Conservation (phyloP, 2,888 invertebrate genomes). For the Pelosia muscerda region DNA sequence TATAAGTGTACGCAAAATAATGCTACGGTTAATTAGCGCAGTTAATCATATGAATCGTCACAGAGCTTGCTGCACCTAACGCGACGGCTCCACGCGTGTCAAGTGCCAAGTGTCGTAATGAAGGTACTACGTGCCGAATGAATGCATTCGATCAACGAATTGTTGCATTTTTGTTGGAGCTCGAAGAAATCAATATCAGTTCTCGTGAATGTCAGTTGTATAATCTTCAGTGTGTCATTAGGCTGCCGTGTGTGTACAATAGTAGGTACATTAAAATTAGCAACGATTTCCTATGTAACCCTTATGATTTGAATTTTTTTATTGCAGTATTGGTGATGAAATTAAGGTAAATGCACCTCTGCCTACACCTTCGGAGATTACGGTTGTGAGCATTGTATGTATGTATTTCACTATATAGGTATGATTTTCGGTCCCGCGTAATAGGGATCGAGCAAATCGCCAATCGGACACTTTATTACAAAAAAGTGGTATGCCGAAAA, state of each 20-base stretch:
- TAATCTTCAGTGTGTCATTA: background rate
- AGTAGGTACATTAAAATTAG: no score
- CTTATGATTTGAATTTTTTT: no score
- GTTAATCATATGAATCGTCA: background rate
- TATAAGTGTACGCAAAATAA: background rate
- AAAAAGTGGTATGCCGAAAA: no score
- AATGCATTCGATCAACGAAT: background rate
- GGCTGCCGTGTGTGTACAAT: background rate
- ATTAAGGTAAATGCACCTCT: no score
- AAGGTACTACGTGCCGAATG: background rate
- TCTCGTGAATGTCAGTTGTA: background rate
- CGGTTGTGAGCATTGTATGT: no score
- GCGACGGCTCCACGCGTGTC: background rate
- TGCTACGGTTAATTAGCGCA: slow-evolving; percentile 5
- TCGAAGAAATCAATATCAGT: slow-evolving; percentile 6
- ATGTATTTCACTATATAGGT: no score
- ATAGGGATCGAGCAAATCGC: no score
- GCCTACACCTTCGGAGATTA: no score
- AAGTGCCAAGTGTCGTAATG: background rate
- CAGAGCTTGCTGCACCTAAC: background rate
- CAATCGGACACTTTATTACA: no score
- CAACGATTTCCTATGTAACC: no score
- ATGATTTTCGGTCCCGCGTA: no score
- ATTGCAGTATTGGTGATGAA: no score
- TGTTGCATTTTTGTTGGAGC: background rate